Evolutionary conservation across 37 sponge, comb jelly and placozoan species (phyloP).

Genomic region (Agelas oroides): DNA sequence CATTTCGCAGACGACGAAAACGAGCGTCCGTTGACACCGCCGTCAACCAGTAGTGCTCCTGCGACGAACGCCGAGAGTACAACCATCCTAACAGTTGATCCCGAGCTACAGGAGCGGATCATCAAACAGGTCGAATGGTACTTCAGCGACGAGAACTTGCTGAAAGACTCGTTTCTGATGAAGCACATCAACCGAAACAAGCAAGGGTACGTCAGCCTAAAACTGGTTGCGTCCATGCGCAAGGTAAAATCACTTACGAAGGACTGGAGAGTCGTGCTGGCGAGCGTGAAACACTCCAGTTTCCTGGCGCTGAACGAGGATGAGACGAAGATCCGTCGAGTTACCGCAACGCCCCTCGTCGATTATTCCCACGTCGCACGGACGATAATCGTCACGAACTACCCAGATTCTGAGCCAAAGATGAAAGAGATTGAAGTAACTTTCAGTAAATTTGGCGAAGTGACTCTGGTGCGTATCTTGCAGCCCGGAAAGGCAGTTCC

Average conservation of each 20-base stretch:
- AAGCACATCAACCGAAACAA: slow-evolving; percentile 93
- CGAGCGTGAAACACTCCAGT: slow-evolving; percentile 60
- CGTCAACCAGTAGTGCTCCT: not conserved
- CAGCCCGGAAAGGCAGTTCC: slow-evolving; percentile 78
- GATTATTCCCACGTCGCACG: slow-evolving; percentile 63
- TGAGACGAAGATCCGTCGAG: slow-evolving; percentile 80
- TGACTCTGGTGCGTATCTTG: slow-evolving; percentile 68
- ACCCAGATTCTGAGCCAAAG: slow-evolving; percentile 45
- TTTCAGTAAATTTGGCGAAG: slow-evolving; percentile 74
- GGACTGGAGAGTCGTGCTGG: slow-evolving; percentile 77
- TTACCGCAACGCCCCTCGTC: slow-evolving; percentile 66
- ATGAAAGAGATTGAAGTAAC: slow-evolving; percentile 48
- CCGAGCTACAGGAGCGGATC: slow-evolving; percentile 60
- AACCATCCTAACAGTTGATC: not conserved
- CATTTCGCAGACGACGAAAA: slow-evolving; percentile 10
- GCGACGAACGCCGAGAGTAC: not conserved
- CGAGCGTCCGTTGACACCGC: not conserved
- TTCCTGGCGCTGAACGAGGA: slow-evolving; percentile 75
- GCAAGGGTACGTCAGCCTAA: slow-evolving; percentile 90
- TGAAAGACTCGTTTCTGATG: slow-evolving; percentile 86
- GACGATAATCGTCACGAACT: slow-evolving; percentile 74
- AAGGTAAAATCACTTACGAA: slow-evolving; percentile 89
- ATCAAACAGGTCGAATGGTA: slow-evolving; percentile 91
- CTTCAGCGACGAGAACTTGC: slow-evolving; percentile 96
- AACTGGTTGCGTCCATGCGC: slow-evolving; percentile 86